A percentile compares a stretch with the other conserved stretches of the same genome.
Evolutionary conservation across 2,797 vertebrate genomes (phyloP).

Genomic region (Kryptopterus vitreolus): DNA sequence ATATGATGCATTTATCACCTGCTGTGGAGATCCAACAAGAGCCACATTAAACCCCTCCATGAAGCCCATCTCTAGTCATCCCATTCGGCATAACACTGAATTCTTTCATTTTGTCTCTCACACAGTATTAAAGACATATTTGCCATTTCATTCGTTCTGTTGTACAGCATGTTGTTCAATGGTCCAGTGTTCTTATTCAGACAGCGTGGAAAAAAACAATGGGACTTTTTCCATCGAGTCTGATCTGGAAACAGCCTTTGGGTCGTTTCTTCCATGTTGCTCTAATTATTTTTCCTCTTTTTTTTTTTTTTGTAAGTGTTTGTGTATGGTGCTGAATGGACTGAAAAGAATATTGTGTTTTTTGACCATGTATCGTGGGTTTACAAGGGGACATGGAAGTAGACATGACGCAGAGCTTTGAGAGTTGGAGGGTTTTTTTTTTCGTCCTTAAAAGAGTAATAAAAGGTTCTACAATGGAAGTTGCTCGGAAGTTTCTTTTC

Average conservation of each 20-base stretch:
- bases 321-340: slow-evolving; percentile 69
- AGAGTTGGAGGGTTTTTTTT: slow-evolving; percentile 54
- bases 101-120: slow-evolving; percentile 51
- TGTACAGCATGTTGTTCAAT: slow-evolving; percentile 43
- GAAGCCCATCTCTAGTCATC: slow-evolving; percentile 48
- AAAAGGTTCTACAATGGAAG: slow-evolving; percentile 59
- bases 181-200: slow-evolving; percentile 52
- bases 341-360: slow-evolving; percentile 74
- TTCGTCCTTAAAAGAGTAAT: slow-evolving; percentile 68
- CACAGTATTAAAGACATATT: slow-evolving; percentile 53
- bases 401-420: slow-evolving; percentile 57
- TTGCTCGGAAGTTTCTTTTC: not conserved
- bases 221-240: slow-evolving; percentile 67
- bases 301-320: slow-evolving; percentile 62
- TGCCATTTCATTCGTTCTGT: slow-evolving; percentile 53
- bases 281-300: slow-evolving; percentile 53
- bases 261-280: slow-evolving; percentile 47
- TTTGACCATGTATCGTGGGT: slow-evolving; percentile 74
- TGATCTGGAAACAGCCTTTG: slow-evolving; percentile 38
- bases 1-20: slow-evolving; percentile 51
- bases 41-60: slow-evolving; percentile 50
- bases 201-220: slow-evolving; percentile 58
- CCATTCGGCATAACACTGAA: slow-evolving; percentile 52
- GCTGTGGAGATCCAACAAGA: slow-evolving; percentile 56
- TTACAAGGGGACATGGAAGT: slow-evolving; percentile 49